Percentiles rank a stretch among this genome's conserved stretches.
Evolutionary conservation across 2,797 vertebrate species (phyloP).

Genomic region (Pseudopleuronectes americanus): DNA sequence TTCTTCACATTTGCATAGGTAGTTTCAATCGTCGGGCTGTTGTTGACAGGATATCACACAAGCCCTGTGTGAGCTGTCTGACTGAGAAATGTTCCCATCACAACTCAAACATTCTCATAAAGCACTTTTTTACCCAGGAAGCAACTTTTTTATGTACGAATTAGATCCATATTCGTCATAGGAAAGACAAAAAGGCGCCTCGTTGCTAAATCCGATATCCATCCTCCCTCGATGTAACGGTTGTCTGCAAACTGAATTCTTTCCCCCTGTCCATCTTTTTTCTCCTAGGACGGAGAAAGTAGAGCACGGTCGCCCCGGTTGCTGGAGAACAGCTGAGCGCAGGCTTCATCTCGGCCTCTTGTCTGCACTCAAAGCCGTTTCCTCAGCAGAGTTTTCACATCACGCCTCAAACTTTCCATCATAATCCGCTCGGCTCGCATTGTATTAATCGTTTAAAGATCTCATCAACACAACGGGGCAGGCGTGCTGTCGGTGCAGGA

Average conservation of each 20-base stretch:
- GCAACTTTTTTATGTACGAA: constrained; percentile 17
- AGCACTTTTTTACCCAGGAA: constrained; percentile 2
- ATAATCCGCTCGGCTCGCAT: constrained; percentile 66
- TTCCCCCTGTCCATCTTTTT: background rate
- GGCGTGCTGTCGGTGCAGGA: constrained; percentile 40
- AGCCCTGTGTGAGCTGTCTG: constrained; percentile 40
- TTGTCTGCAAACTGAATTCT: background rate
- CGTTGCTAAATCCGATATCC: background rate
- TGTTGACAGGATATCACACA: constrained; percentile 47
- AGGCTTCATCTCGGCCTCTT: constrained; percentile 37
- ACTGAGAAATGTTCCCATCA: constrained; percentile 20
- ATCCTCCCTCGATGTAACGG: background rate
- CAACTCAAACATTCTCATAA: constrained; percentile 9
- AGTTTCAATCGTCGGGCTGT: constrained; percentile 51
- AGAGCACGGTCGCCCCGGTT: background rate
- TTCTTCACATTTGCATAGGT: constrained; percentile 58
- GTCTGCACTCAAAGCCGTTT: constrained; percentile 43
- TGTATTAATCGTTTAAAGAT: constrained; percentile 65
- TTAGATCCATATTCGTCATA: constrained; percentile 13
- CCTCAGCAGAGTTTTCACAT: constrained; percentile 50
- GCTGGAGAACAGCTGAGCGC: constrained; percentile 21
- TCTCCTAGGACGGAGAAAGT: background rate
- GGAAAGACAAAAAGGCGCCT: background rate
- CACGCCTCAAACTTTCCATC: constrained; percentile 59
- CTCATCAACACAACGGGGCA: constrained; percentile 62